These are phyloP conservation scores for Microcaecilia unicolor DNA, from an alignment of 2,797 vertebrate genomes.

Conservation along the genomic window DNA sequence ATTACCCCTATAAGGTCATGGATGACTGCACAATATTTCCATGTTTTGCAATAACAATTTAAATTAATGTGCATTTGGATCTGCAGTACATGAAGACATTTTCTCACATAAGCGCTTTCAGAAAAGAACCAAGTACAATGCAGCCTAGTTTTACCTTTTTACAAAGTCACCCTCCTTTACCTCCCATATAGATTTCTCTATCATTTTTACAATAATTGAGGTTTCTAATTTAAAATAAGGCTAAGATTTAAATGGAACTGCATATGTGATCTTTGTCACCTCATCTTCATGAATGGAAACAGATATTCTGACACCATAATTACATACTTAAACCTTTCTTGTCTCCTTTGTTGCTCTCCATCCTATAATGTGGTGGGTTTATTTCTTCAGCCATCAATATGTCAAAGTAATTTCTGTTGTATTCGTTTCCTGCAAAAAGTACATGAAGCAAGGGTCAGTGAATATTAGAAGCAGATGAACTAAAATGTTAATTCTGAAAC, in stretches of 20 bases:
- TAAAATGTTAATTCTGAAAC: constrained; percentile 98
- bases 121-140: no score
- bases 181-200: constrained; percentile 24
- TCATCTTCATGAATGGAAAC: constrained; percentile 90
- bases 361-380: constrained; percentile 80
- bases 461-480: constrained; percentile 99
- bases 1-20: no score
- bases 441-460: constrained; percentile 75
- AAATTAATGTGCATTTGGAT: no score
- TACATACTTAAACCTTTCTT: constrained; percentile 97
- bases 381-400: constrained; percentile 73
- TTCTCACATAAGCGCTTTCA: no score
- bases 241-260: constrained; percentile 54
- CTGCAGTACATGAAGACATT: no score
- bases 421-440: constrained; percentile 94
- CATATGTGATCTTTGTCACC: constrained; percentile 81
- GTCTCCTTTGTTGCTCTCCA: constrained; percentile 81
- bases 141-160: no score
- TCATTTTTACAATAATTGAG: constrained; percentile 19
- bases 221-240: constrained; percentile 51
- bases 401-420: constrained; percentile 93
- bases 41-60: no score
- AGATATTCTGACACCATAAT: constrained; percentile 90
- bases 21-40: no score
- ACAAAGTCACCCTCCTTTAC: constrained; percentile 44